Conservation (phyloP, 2,113 vertebrate species). For the Alosa alosa region DNA sequence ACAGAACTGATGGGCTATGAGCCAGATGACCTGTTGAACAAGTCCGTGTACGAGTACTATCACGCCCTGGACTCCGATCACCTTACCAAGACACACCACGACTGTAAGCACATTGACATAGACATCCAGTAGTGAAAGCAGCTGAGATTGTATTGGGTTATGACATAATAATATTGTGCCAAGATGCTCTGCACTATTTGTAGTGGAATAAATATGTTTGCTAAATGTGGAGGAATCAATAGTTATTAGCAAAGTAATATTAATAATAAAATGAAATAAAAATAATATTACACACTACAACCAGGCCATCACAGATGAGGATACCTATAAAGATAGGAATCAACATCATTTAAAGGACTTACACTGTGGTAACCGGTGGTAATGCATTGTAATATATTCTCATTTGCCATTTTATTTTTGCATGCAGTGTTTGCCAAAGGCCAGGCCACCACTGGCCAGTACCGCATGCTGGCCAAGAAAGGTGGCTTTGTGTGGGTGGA, state of each 20-base stretch:
- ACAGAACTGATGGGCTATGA: constrained; percentile 97
- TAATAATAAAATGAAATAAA: neutral
- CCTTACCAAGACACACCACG: constrained; percentile 95
- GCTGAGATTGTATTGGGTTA: neutral
- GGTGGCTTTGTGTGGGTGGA: constrained; percentile 98
- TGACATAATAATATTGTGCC: neutral
- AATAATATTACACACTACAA: neutral
- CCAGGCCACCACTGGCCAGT: constrained; percentile 95
- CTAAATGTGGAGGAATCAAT: neutral
- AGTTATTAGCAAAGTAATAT: too few species aligned
- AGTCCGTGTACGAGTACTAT: constrained; percentile 96
- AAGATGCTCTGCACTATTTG: neutral
- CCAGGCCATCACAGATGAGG: neutral
- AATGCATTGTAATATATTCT: neutral
- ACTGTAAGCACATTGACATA: constrained; percentile 76
- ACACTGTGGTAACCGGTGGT: neutral
- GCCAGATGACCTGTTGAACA: constrained; percentile 91
- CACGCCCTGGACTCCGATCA: constrained; percentile 97
- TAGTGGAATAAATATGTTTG: neutral
- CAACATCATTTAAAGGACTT: neutral
- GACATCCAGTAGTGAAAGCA: neutral
- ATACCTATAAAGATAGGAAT: neutral
- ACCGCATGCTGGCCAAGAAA: constrained; percentile 95
- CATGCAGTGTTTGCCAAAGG: constrained; percentile 94
- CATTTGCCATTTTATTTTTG: constrained; percentile 20